Evolutionary conservation across 2,888 invertebrate genomes (phyloP), one percentile per base, ranked within the genome.

Genomic region (Malachius bipustulatus): DNA sequence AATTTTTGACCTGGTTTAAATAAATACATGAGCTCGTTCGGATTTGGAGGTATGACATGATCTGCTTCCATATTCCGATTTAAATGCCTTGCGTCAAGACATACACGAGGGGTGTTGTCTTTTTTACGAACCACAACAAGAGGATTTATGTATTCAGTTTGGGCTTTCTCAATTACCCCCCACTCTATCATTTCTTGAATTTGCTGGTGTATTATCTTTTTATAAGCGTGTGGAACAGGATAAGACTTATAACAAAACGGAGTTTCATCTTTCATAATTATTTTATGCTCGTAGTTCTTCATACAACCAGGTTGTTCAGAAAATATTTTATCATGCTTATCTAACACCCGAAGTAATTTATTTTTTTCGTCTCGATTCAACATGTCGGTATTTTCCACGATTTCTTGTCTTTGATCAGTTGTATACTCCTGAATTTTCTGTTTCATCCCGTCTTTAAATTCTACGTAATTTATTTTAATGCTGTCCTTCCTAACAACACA

Each of bases 41-140:
- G 31, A 10, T 31, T 31, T 11, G 31, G 31, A 4, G 31, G 31
- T 14, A 31, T 12, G 8, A 31, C 10, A 10, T 6, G 14, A 31
- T 31, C 31, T n/a, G 6, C n/a, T 19, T 6, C 24, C 24, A 19
- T 19, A 8, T n/a, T 6, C 6, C 6, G n/a, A n/a, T 31, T 31
- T 14, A 31, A 31, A 14, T 8, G 14, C 8, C 31, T 10, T 9
- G 31, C 31, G 10, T 31, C 31, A 4, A 31, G 14, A 14, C 31
- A 31, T 8, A 31, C 10, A 6, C 31, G 11, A 13, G 14, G 8
- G 6, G 31, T 14, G 12, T 31, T 31, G 14, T 31, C 31, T 14
- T 31, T 31, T 14, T 31, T 31, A 8, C 4, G 12, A 8, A 31
- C 31, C 12, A 15, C 14, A 4, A 14, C 31, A 8, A 31, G 14